Conservation (phyloP, 1,140 invertebrate species). For the Ylistrum balloti region DNA sequence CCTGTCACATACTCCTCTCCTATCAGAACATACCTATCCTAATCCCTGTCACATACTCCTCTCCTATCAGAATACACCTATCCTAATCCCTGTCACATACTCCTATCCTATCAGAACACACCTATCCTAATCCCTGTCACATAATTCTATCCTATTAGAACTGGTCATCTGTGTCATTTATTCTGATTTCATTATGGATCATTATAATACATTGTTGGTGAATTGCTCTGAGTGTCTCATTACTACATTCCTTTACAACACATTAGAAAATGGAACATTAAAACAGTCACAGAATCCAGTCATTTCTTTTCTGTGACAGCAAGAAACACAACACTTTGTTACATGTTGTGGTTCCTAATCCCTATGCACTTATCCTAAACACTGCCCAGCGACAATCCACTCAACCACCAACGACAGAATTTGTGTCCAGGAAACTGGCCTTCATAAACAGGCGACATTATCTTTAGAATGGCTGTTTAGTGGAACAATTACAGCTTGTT, state of each 20-base stretch:
- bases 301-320: background rate
- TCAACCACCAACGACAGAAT: background rate
- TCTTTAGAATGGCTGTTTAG: background rate
- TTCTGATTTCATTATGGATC: no score
- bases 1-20: no score
- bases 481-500: slow-evolving; percentile 17
- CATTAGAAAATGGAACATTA: background rate
- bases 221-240: no score
- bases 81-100: no score
- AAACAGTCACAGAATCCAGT: background rate
- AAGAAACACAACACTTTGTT: background rate
- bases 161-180: no score
- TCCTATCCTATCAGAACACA: no score
- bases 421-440: background rate
- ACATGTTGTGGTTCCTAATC: background rate
- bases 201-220: no score
- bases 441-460: background rate
- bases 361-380: background rate
- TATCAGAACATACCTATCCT: no score
- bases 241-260: background rate
- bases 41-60: no score
- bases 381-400: background rate
- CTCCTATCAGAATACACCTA: no score
- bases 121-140: no score
- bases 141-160: no score